Conservation (phyloP, 2,888 invertebrate genomes). For the Arrhopalites spinosus region DNA sequence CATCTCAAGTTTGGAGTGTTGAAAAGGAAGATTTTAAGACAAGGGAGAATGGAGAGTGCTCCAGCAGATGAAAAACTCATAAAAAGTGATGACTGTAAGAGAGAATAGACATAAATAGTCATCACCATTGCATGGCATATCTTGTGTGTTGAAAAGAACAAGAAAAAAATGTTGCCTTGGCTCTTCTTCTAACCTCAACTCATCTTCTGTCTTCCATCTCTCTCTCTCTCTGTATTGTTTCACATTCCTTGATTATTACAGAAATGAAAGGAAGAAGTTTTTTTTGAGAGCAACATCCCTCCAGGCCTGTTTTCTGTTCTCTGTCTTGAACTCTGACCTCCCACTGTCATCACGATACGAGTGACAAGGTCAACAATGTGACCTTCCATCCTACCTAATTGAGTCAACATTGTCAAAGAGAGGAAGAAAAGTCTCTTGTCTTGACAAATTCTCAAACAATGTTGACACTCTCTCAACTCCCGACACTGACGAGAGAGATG, state of each 20-base stretch:
- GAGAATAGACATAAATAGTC: slow-evolving; percentile 42
- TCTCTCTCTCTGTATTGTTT: slow-evolving; percentile 1
- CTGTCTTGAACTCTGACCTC: slow-evolving; percentile 55
- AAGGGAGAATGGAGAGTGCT: not conserved
- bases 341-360: slow-evolving; percentile 53
- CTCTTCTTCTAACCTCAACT: not conserved
- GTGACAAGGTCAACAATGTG: slow-evolving; percentile 55
- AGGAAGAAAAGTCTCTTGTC: not conserved
- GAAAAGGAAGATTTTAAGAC: not conserved
- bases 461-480: too few relatives aligned
- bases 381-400: slow-evolving; percentile 49
- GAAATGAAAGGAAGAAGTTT: not conserved
- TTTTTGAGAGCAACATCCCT: slow-evolving; percentile 20
- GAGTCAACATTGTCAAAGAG: slow-evolving; percentile 35
- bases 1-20: not conserved
- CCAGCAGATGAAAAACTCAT: not conserved
- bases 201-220: not conserved
- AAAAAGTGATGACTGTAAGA: slow-evolving; percentile 17
- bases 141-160: too few relatives aligned
- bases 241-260: slow-evolving; percentile 5
- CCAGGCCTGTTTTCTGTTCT: slow-evolving; percentile 49
- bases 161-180: too few relatives aligned
- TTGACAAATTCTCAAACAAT: too few relatives aligned
- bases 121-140: slow-evolving; percentile 16
- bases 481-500: too few relatives aligned